These are phyloP conservation scores for Strix aluco DNA, from an alignment of 2,113 vertebrate genomes.

Conservation along the genomic window DNA sequence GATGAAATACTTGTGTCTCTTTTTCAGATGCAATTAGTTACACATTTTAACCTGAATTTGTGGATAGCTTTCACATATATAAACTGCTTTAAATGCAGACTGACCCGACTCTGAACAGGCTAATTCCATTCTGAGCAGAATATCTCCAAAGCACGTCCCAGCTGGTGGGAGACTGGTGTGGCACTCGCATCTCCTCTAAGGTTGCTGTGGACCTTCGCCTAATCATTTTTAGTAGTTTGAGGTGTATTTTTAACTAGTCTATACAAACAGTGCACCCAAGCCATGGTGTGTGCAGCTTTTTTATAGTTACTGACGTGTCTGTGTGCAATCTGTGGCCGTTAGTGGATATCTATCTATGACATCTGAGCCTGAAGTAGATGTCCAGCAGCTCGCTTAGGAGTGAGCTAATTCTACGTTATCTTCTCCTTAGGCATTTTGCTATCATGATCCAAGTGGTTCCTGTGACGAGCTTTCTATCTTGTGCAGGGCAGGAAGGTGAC, in stretches of 20 bases:
- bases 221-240: neutral
- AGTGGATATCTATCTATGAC: neutral
- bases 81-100: neutral
- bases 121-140: neutral
- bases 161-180: neutral
- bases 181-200: neutral
- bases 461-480: neutral
- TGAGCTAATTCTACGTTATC: neutral
- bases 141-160: neutral
- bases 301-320: neutral
- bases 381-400: rapidly evolving
- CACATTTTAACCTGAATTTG: neutral
- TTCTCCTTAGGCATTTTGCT: neutral
- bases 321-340: neutral
- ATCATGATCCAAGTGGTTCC: neutral
- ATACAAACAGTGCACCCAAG: neutral
- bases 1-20: neutral
- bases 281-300: neutral
- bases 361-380: neutral
- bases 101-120: neutral
- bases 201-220: neutral
- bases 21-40: neutral
- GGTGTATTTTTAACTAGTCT: neutral
- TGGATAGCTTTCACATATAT: rapidly evolving
- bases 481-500: neutral